These are phyloP conservation scores for Cantharis flavilabris DNA, from an alignment of 2,888 invertebrate species.

Conservation along the genomic window DNA sequence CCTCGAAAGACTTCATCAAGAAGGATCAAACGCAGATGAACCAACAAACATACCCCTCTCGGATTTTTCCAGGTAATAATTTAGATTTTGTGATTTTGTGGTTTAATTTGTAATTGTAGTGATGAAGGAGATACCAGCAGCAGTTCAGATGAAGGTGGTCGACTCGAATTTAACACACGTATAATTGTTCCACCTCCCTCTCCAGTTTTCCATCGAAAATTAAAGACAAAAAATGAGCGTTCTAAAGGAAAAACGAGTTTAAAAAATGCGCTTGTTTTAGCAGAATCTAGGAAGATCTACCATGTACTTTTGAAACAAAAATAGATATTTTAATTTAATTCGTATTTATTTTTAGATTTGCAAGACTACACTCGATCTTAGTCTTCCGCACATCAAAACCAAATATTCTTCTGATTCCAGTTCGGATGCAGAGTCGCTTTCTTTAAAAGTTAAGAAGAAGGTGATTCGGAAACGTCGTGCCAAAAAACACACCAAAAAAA, in stretches of 20 bases:
- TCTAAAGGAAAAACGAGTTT: slow-evolving; percentile 36
- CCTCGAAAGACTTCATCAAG: slow-evolving; percentile 75
- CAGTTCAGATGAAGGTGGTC: slow-evolving; percentile 66
- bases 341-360: slow-evolving; percentile 56
- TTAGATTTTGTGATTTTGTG: neutral
- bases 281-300: neutral
- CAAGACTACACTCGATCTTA: slow-evolving; percentile 62
- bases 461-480: slow-evolving; percentile 4
- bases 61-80: slow-evolving; percentile 80
- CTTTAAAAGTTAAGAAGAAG: slow-evolving; percentile 18
- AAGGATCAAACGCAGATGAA: slow-evolving; percentile 87
- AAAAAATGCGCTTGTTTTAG: neutral
- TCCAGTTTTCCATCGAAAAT: slow-evolving; percentile 62
- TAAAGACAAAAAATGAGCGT: slow-evolving; percentile 44
- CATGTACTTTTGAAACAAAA: neutral
- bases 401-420: slow-evolving; percentile 37
- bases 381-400: slow-evolving; percentile 40
- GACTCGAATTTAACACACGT: slow-evolving; percentile 53
- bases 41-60: slow-evolving; percentile 84
- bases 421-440: slow-evolving; percentile 24
- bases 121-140: slow-evolving; percentile 81
- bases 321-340: neutral
- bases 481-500: slow-evolving; percentile 11
- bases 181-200: slow-evolving; percentile 72
- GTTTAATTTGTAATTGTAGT: slow-evolving; percentile 53